Evolutionary conservation across 2,797 vertebrate species (phyloP).

Genomic region (Arrhamphus sclerolepis): DNA sequence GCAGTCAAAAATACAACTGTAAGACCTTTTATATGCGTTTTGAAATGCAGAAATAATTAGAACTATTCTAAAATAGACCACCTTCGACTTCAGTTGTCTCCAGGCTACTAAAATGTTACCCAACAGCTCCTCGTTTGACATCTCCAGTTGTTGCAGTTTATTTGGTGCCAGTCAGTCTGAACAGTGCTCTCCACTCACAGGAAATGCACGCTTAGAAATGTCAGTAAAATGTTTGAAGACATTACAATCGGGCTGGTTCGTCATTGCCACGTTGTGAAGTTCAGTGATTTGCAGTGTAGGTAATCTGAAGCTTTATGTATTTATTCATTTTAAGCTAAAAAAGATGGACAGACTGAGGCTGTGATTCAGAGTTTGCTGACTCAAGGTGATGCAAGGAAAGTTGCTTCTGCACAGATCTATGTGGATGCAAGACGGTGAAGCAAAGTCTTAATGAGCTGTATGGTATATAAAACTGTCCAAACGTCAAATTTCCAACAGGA

Average conservation of each 20-base stretch:
- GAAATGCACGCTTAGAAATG: conserved; percentile 49
- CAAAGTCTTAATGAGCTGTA: neutral
- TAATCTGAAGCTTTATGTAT: conserved; percentile 28
- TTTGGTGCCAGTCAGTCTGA: conserved; percentile 66
- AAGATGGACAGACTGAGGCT: conserved; percentile 42
- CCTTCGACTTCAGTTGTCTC: conserved; percentile 49
- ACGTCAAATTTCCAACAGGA: neutral
- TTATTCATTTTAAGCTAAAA: conserved; percentile 19
- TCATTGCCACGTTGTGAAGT: conserved; percentile 42
- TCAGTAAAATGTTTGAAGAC: conserved; percentile 34
- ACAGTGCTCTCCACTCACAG: conserved; percentile 51
- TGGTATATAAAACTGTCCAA: neutral
- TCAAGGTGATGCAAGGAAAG: conserved; percentile 4
- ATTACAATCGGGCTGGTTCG: conserved; percentile 30
- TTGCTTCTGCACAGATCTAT: neutral
- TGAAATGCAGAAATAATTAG: conserved; percentile 76
- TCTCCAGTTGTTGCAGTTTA: conserved; percentile 39
- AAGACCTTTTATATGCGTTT: conserved; percentile 85
- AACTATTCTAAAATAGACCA: conserved; percentile 78
- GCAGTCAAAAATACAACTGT: conserved; percentile 93
- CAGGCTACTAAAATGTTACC: conserved; percentile 49
- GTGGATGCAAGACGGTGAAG: neutral
- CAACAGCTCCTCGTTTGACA: conserved; percentile 49
- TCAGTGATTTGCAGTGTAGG: conserved; percentile 56
- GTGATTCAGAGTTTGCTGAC: conserved; percentile 61